phyloP scores from a whole-genome alignment of 1,140 invertebrate genomes.

The Hycleus phaleratus region DNA sequence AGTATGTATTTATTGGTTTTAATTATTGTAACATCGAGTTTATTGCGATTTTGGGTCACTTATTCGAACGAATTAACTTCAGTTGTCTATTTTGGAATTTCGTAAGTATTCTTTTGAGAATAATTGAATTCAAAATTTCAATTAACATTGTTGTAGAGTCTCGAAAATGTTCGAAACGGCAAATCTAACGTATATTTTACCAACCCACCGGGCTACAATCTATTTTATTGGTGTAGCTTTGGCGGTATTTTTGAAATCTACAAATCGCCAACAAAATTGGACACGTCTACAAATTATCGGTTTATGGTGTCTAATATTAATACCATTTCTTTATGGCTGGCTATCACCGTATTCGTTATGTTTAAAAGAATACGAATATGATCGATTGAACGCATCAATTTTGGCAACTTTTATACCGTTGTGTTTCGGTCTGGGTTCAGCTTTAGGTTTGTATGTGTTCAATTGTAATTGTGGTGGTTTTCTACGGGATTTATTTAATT shows the following conservation, averaged over 20 bases:
- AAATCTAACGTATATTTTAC: slow-evolving; percentile 59
- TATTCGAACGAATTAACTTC: slow-evolving; percentile 51
- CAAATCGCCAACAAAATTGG: not conserved
- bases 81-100: slow-evolving; percentile 58
- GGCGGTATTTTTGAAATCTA: slow-evolving; percentile 46
- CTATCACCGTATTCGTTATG: slow-evolving; percentile 21
- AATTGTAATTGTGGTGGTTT: slow-evolving; percentile 33
- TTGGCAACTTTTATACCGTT: slow-evolving; percentile 25
- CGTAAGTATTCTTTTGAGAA: slow-evolving; percentile 46
- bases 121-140: slow-evolving; percentile 5
- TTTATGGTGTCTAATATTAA: slow-evolving; percentile 16
- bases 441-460: slow-evolving; percentile 22
- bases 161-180: slow-evolving; percentile 60
- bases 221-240: slow-evolving; percentile 60
- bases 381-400: slow-evolving; percentile 17
- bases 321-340: slow-evolving; percentile 14
- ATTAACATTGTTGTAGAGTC: slow-evolving; percentile 34
- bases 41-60: slow-evolving; percentile 53
- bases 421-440: slow-evolving; percentile 19
- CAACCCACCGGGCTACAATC: slow-evolving; percentile 59
- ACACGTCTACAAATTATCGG: not conserved
- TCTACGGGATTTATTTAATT: slow-evolving; percentile 41
- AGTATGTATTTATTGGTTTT: slow-evolving; percentile 43
- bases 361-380: slow-evolving; percentile 19
- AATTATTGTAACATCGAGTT: slow-evolving; percentile 49